These are phyloP conservation scores for Pogona vitticeps DNA, from an alignment of 2,113 vertebrate species.

Conservation along the genomic window DNA sequence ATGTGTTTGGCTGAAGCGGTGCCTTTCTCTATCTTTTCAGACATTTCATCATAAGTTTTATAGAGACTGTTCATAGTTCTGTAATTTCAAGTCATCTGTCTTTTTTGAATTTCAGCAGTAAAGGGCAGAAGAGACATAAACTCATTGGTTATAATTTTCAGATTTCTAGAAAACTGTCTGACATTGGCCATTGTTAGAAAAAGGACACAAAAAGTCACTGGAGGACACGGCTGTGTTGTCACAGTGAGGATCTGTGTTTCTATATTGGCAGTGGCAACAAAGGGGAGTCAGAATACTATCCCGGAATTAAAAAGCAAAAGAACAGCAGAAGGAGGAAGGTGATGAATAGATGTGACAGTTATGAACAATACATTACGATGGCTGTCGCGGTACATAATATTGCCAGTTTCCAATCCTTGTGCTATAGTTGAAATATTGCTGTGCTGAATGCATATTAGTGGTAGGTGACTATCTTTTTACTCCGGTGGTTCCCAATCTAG, in stretches of 20 bases:
- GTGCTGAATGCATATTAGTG: neutral
- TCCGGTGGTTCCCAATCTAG: no score
- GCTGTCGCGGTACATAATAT: conserved; percentile 23
- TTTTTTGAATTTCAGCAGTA: neutral
- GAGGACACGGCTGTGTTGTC: conserved; percentile 46
- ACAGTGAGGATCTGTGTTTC: conserved; percentile 30
- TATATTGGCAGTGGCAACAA: conserved; percentile 23
- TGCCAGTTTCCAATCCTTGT: conserved; percentile 1
- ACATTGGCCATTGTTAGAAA: conserved; percentile 28
- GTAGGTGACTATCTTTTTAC: neutral
- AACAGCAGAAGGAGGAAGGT: conserved; percentile 11
- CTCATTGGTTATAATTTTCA: neutral
- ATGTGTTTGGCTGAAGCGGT: neutral
- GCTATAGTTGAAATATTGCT: neutral
- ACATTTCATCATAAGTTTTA: neutral
- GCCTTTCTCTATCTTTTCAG: neutral
- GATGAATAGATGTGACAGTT: conserved; percentile 14
- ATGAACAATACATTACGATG: conserved; percentile 45
- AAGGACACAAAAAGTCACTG: conserved; percentile 21
- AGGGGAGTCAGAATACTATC: neutral
- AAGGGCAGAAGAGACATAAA: neutral
- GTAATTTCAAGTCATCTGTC: neutral
- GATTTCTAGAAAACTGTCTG: neutral
- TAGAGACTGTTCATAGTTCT: neutral
- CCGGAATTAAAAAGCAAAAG: conserved; percentile 50